phyloP scores from a whole-genome alignment of 2,113 vertebrate species.

The human (Homo sapiens) region DNA sequence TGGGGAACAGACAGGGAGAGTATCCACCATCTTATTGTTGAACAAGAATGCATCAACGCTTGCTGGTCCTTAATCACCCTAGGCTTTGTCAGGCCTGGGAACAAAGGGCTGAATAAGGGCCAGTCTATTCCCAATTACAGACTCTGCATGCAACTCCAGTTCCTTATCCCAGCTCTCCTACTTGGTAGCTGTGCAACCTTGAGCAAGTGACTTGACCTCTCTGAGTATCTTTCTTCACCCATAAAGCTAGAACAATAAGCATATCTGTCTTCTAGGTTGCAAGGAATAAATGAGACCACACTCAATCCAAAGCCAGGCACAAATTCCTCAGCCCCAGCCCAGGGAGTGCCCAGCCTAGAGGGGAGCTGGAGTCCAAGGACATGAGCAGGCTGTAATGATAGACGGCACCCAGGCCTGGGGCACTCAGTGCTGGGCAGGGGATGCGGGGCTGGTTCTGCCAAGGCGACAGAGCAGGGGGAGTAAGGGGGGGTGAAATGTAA shows the following conservation, averaged over 20 bases:
- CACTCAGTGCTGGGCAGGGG: not conserved
- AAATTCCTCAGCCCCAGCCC: not conserved
- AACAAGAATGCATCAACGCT: not conserved
- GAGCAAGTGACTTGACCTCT: not conserved
- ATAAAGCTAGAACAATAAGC: not conserved
- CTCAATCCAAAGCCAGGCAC: not conserved
- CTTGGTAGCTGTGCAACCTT: not conserved
- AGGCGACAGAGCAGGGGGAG: not conserved
- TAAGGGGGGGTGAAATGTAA: not conserved
- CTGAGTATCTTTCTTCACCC: not conserved
- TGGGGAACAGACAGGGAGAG: rapidly evolving
- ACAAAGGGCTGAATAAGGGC: not conserved
- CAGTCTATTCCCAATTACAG: not conserved
- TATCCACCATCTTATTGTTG: not conserved
- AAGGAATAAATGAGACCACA: not conserved
- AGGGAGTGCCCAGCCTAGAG: rapidly evolving
- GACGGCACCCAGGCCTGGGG: not conserved
- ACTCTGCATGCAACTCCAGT: not conserved
- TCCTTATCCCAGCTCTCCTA: not conserved
- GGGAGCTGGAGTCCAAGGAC: not conserved
- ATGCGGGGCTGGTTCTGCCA: not conserved
- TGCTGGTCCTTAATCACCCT: not conserved
- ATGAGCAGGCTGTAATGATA: rapidly evolving
- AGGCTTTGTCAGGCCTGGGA: not conserved
- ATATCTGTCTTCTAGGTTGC: not conserved